These are phyloP conservation scores for Hypolimnas misippus DNA, from an alignment of 2,888 invertebrate species.

Conservation along the genomic window DNA sequence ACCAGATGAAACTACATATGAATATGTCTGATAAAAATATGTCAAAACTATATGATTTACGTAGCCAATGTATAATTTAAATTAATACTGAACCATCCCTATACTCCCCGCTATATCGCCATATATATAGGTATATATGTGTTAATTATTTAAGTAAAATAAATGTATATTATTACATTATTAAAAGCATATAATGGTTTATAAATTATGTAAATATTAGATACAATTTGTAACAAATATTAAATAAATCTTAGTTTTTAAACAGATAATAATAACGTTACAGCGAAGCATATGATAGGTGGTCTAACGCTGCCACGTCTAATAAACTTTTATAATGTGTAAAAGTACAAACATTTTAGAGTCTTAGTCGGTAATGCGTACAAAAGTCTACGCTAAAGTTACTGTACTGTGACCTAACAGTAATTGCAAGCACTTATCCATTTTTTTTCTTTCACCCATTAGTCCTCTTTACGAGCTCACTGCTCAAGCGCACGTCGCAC, in stretches of 20 bases:
- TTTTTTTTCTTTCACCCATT: conserved; percentile 61
- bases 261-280: neutral
- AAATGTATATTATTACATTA: too few species aligned
- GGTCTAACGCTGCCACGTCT: neutral
- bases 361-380: conserved; percentile 3
- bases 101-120: too few species aligned
- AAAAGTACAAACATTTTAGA: conserved; percentile 10
- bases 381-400: conserved; percentile 48
- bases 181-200: too few species aligned
- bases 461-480: conserved; percentile 62
- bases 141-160: too few species aligned
- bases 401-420: conserved; percentile 64
- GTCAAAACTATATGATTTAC: neutral
- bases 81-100: too few species aligned
- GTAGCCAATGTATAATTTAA: neutral
- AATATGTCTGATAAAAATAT: neutral
- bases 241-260: neutral
- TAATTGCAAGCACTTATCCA: conserved; percentile 60
- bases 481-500: conserved; percentile 50
- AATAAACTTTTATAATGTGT: conserved; percentile 9
- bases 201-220: too few species aligned
- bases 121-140: too few species aligned
- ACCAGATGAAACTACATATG: too few species aligned
- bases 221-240: too few species aligned
- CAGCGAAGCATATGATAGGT: neutral